These are phyloP conservation scores for Podocnemis expansa DNA, from an alignment of 2,113 vertebrate species.

Conservation along the genomic window DNA sequence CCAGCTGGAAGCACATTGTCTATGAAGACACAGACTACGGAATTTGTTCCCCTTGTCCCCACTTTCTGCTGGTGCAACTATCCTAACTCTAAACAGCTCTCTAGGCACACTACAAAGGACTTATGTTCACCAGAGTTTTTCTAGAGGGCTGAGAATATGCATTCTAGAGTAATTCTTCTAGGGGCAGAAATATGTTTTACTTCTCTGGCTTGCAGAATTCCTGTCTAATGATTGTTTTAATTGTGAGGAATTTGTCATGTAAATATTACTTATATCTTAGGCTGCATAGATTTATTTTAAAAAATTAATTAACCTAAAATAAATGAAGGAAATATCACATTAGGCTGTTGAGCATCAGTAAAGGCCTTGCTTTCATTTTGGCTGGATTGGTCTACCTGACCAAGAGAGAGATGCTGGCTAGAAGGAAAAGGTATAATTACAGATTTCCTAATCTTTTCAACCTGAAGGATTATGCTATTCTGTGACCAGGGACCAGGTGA, in stretches of 20 bases:
- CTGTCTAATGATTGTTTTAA: not conserved
- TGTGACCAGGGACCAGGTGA: not conserved
- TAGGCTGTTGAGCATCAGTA: not conserved
- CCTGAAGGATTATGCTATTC: not conserved
- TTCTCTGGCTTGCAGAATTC: not conserved
- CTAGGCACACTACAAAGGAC: not conserved
- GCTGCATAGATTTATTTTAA: not conserved
- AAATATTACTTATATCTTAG: not conserved
- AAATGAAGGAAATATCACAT: not conserved
- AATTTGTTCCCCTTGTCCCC: too few relatives aligned
- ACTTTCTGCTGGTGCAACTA: too few relatives aligned
- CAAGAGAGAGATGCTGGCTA: not conserved
- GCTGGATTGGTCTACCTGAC: not conserved
- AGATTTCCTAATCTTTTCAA: not conserved
- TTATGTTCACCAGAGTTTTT: too few relatives aligned
- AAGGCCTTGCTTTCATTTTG: not conserved
- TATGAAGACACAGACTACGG: not conserved
- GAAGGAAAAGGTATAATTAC: not conserved
- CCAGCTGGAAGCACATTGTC: not conserved
- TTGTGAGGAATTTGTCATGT: not conserved
- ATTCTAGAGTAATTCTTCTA: too few relatives aligned
- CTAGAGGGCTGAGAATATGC: too few relatives aligned
- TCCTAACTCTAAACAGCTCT: not conserved
- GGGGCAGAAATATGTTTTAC: not conserved
- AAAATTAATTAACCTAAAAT: slow-evolving; percentile 7